Conservation (phyloP, 1,140 invertebrate genomes). For the Mercenaria mercenaria region DNA sequence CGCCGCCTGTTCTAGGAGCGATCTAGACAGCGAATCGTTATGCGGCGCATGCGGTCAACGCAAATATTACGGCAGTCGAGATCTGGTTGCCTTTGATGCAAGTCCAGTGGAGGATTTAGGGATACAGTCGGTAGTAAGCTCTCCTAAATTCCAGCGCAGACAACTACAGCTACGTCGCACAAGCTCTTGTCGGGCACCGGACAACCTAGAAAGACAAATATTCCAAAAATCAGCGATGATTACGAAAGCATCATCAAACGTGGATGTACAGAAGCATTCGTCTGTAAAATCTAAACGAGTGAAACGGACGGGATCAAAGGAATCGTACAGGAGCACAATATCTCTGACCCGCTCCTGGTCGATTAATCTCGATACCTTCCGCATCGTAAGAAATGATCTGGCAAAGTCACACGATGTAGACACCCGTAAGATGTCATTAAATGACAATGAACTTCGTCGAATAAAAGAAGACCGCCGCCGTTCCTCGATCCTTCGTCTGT, state of each 20-base stretch:
- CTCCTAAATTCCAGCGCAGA: not conserved
- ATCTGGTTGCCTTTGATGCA: constrained; percentile 11
- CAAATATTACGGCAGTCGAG: constrained; percentile 38
- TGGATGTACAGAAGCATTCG: constrained; percentile 16
- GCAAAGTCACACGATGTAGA: not conserved
- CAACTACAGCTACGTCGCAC: not conserved
- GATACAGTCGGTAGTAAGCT: not conserved
- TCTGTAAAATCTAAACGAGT: not conserved
- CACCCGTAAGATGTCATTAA: constrained; percentile 40
- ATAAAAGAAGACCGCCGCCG: not conserved
- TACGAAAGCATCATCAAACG: constrained; percentile 18
- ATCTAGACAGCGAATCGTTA: constrained; percentile 7
- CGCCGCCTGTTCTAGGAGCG: not conserved
- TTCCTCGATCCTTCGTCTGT: constrained; percentile 25
- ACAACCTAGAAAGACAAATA: not conserved
- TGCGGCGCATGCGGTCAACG: constrained; percentile 33
- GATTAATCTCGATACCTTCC: constrained; percentile 22
- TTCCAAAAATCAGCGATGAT: not conserved
- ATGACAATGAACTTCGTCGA: constrained; percentile 45
- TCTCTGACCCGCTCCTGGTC: constrained; percentile 48
- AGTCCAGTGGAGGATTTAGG: not conserved
- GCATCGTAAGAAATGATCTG: constrained; percentile 13
- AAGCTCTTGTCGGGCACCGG: not conserved
- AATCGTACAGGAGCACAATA: not conserved
- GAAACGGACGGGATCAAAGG: not conserved